These are phyloP conservation scores for Lutjanus argentimaculatus DNA, from an alignment of 2,797 vertebrate genomes.

Conservation along the genomic window DNA sequence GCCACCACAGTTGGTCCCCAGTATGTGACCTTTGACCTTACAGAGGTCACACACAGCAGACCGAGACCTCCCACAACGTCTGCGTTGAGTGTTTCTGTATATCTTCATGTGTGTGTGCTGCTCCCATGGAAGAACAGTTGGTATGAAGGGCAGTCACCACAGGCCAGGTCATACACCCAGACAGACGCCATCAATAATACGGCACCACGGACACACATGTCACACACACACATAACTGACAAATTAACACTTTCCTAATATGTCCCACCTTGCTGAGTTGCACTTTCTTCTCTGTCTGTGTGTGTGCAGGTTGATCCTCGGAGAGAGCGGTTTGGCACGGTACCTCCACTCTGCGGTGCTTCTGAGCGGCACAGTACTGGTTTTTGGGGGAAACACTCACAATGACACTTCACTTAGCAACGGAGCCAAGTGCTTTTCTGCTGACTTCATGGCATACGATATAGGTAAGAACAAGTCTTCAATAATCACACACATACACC, in stretches of 20 bases:
- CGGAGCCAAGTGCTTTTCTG: constrained; percentile 95
- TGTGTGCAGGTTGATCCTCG: constrained; percentile 90
- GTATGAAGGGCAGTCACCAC: constrained; percentile 66
- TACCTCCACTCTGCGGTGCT: constrained; percentile 95
- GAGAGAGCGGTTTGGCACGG: constrained; percentile 92
- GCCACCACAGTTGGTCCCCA: constrained; percentile 50
- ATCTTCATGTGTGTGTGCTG: constrained; percentile 20
- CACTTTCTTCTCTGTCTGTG: neutral
- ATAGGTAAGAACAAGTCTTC: constrained; percentile 86
- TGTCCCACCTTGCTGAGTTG: constrained; percentile 1
- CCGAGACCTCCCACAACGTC: constrained; percentile 38
- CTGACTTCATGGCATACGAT: constrained; percentile 94
- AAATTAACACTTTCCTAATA: constrained; percentile 32
- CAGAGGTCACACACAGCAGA: constrained; percentile 10
- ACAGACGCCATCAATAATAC: constrained; percentile 59
- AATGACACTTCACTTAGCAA: constrained; percentile 97
- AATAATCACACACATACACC: neutral
- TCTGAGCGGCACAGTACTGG: constrained; percentile 92
- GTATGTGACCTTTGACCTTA: constrained; percentile 57
- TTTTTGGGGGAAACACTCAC: constrained; percentile 97
- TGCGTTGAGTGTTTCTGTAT: constrained; percentile 7
- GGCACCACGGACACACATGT: constrained; percentile 36
- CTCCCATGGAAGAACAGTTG: constrained; percentile 73
- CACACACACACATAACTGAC: constrained; percentile 11
- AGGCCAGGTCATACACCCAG: constrained; percentile 59